Conservation (phyloP, 2,888 invertebrate species). For the Callinectes sapidus region DNA sequence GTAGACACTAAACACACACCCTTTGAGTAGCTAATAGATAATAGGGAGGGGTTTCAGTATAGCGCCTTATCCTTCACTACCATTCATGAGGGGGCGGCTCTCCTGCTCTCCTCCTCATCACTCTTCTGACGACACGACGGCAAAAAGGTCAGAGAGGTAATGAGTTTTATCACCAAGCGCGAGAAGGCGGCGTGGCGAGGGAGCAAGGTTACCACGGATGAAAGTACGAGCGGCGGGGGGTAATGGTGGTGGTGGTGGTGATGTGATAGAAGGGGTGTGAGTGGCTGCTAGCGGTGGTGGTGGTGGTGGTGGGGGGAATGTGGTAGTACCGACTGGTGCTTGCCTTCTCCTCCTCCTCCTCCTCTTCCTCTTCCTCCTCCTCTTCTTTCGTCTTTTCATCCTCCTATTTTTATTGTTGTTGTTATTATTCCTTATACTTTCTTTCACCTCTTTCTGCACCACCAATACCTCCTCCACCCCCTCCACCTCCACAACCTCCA, state of each 20-base stretch:
- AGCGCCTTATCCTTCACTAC: background rate
- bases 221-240: conserved; percentile 16
- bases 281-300: background rate
- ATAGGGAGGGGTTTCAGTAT: background rate
- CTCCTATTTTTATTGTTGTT: background rate
- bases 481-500: background rate
- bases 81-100: background rate
- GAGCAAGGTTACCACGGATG: conserved; percentile 30
- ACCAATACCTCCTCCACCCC: background rate
- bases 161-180: background rate
- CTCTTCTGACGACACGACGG: background rate
- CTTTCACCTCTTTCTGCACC: background rate
- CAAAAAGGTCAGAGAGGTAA: conserved; percentile 12
- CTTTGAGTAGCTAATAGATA: background rate
- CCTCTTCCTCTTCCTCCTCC: background rate
- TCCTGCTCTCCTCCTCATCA: background rate
- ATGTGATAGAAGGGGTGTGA: background rate
- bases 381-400: background rate
- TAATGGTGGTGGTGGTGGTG: background rate
- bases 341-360: background rate
- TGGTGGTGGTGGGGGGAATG: background rate
- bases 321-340: background rate
- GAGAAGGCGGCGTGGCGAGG: background rate
- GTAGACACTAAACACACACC: background rate
- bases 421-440: background rate